Conservation (phyloP, 2,797 vertebrate genomes). For the Champsocephalus gunnari region DNA sequence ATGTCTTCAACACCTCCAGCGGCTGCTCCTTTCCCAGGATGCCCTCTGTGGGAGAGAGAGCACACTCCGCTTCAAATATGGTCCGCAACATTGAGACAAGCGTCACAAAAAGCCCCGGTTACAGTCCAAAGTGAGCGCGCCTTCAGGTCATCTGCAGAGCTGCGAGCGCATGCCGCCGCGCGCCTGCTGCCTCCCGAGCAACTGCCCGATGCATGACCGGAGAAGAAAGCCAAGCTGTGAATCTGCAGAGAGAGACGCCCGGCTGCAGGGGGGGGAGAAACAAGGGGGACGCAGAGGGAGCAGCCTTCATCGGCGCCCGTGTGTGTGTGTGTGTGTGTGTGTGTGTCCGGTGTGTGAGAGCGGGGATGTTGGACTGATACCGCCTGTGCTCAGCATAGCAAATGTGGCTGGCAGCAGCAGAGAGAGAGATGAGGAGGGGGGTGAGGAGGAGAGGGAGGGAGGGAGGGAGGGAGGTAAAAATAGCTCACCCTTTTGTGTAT, state of each 20-base stretch:
- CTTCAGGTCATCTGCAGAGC: slow-evolving; percentile 68
- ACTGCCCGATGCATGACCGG: slow-evolving; percentile 57
- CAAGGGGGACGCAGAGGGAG: slow-evolving; percentile 48
- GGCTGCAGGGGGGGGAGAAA: slow-evolving; percentile 32
- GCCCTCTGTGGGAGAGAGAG: slow-evolving; percentile 90
- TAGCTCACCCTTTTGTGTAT: slow-evolving; percentile 82
- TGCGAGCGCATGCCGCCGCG: slow-evolving; percentile 34
- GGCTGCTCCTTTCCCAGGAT: slow-evolving; percentile 94
- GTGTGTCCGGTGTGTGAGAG: slow-evolving; percentile 54
- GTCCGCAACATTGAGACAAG: slow-evolving; percentile 79
- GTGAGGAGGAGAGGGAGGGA: slow-evolving; percentile 25
- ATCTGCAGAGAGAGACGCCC: slow-evolving; percentile 11
- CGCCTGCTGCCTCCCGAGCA: slow-evolving; percentile 37
- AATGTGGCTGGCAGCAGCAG: slow-evolving; percentile 78
- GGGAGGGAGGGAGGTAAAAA: slow-evolving; percentile 76
- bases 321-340: slow-evolving; percentile 37
- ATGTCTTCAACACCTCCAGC: slow-evolving; percentile 92
- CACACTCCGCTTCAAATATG: slow-evolving; percentile 84
- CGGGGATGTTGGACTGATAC: slow-evolving; percentile 76
- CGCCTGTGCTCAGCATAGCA: slow-evolving; percentile 83
- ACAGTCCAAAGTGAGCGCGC: slow-evolving; percentile 28
- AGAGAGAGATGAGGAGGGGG: slow-evolving; percentile 28
- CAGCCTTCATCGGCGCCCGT: slow-evolving; percentile 58
- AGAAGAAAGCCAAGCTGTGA: background rate
- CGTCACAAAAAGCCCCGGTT: slow-evolving; percentile 25